These are phyloP conservation scores for Calameuta filiformis DNA, from an alignment of 2,888 invertebrate genomes.

Conservation along the genomic window DNA sequence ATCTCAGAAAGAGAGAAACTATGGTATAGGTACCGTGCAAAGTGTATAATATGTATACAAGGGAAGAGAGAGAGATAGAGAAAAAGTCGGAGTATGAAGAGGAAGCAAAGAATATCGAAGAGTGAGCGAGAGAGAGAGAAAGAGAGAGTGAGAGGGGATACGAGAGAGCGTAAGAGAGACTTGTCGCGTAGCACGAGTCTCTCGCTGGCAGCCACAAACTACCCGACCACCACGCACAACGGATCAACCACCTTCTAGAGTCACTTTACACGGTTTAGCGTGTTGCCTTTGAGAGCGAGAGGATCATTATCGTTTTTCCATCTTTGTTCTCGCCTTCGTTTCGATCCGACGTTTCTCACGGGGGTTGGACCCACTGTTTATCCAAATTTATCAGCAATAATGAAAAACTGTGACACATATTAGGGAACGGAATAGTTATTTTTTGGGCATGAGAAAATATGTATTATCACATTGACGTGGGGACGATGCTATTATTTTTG, in stretches of 20 bases:
- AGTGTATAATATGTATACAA: background rate
- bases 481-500: background rate
- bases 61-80: conserved; percentile 17
- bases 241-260: conserved; percentile 50
- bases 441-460: background rate
- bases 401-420: background rate
- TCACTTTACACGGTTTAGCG: conserved; percentile 14
- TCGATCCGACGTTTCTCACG: background rate
- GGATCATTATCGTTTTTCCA: background rate
- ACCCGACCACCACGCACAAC: conserved; percentile 61
- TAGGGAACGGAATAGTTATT: background rate
- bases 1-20: conserved; percentile 6
- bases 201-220: conserved; percentile 59
- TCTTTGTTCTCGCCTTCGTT: background rate
- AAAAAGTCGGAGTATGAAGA: conserved; percentile 4
- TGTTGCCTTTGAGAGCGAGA: background rate
- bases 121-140: conserved; percentile 24
- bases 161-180: conserved; percentile 10
- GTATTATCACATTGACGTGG: background rate
- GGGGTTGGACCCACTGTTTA: background rate
- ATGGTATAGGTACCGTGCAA: conserved; percentile 7
- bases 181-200: conserved; percentile 14
- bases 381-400: background rate
- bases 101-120: conserved; percentile 3
- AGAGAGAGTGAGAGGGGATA: conserved; percentile 26